Evolutionary conservation across 2,888 invertebrate genomes (phyloP).

Genomic region (Ganaspis brasiliensis): DNA sequence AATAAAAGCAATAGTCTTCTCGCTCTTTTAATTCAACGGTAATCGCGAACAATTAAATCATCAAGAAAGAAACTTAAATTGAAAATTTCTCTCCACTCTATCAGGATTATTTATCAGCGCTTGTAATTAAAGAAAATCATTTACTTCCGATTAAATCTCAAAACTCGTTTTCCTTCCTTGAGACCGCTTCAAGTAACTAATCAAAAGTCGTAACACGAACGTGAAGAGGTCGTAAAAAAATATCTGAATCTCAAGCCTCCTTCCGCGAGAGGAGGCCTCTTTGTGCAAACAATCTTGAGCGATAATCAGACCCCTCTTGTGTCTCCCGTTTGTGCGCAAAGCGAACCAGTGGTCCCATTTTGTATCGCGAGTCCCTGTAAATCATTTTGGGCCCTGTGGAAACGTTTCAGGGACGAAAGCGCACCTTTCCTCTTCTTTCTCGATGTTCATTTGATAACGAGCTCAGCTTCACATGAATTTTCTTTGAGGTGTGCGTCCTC

Average conservation of each 20-base stretch:
- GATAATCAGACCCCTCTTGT: slow-evolving; percentile 79
- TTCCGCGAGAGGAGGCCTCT: slow-evolving; percentile 65
- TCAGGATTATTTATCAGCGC: slow-evolving; percentile 11
- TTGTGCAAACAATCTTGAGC: slow-evolving; percentile 76
- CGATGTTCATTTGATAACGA: slow-evolving; percentile 74
- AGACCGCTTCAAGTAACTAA: slow-evolving; percentile 58
- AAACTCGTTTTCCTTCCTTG: slow-evolving; percentile 51
- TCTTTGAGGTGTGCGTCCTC: slow-evolving; percentile 29
- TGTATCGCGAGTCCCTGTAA: slow-evolving; percentile 76
- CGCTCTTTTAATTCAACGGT: not conserved
- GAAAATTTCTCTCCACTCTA: slow-evolving; percentile 10
- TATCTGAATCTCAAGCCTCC: slow-evolving; percentile 75
- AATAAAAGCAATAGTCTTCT: not conserved
- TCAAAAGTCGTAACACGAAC: slow-evolving; percentile 72
- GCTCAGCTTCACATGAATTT: slow-evolving; percentile 56
- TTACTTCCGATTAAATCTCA: slow-evolving; percentile 39
- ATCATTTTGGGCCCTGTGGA: slow-evolving; percentile 75
- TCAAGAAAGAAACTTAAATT: slow-evolving; percentile 11
- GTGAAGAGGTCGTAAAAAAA: slow-evolving; percentile 71
- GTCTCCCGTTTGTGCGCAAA: slow-evolving; percentile 68
- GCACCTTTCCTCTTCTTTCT: slow-evolving; percentile 60
- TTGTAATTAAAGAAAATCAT: slow-evolving; percentile 42
- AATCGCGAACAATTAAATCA: not conserved
- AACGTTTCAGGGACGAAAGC: slow-evolving; percentile 71
- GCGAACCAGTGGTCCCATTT: slow-evolving; percentile 73